phyloP scores from a whole-genome alignment of 1,140 invertebrate genomes.

The Hylyphantes graminicola region DNA sequence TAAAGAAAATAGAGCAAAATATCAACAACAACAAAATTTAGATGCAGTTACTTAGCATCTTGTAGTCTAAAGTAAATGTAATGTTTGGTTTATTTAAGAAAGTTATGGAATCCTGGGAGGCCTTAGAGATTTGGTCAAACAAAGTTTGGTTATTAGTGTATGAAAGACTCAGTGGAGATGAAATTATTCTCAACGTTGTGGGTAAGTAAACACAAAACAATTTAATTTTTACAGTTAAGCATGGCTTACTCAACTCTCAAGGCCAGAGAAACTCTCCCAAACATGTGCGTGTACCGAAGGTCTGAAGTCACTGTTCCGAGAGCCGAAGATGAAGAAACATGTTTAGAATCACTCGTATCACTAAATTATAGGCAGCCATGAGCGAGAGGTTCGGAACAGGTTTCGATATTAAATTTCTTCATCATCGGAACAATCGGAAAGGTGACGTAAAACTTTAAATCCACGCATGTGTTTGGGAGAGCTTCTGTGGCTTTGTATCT shows the following conservation, averaged over 20 bases:
- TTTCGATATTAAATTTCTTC: too few species aligned
- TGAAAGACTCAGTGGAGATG: neutral
- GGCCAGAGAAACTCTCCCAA: neutral
- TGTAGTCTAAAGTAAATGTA: too few species aligned
- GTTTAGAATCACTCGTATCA: neutral
- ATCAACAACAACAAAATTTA: too few species aligned
- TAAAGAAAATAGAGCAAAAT: too few species aligned
- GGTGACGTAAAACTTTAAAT: too few species aligned
- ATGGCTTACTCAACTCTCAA: neutral
- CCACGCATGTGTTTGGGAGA: too few species aligned
- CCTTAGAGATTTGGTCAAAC: slow-evolving; percentile 13
- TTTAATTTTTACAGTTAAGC: neutral
- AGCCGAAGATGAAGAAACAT: neutral
- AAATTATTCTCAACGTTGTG: slow-evolving; percentile 7
- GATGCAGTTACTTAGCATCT: too few species aligned
- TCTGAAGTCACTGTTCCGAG: neutral
- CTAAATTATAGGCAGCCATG: neutral
- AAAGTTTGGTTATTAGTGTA: slow-evolving; percentile 9
- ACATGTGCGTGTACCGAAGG: neutral
- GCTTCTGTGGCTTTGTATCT: too few species aligned
- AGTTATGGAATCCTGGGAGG: slow-evolving; percentile 25
- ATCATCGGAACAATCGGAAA: too few species aligned
- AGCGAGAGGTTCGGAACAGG: too few species aligned
- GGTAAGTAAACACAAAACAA: slow-evolving; percentile 7
- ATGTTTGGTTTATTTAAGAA: neutral